Evolutionary conservation across 2,113 vertebrate genomes (phyloP).

Genomic region (Caracal caracal): DNA sequence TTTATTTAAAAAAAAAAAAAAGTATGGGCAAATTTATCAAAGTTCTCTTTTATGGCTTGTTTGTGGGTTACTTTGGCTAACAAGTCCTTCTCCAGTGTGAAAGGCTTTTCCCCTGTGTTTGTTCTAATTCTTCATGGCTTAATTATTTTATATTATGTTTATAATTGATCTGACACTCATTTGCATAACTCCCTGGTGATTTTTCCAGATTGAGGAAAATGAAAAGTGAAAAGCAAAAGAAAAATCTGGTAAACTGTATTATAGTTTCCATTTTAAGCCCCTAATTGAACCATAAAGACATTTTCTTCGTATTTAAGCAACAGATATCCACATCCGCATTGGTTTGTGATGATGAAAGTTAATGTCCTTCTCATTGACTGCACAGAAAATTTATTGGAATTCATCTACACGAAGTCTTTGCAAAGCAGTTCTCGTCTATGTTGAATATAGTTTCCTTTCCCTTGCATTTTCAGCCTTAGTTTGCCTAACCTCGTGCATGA

Average conservation of each 20-base stretch:
- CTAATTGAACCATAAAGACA: background rate
- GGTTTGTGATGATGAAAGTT: background rate
- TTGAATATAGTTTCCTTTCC: background rate
- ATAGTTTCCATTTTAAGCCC: background rate
- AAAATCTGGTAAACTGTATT: background rate
- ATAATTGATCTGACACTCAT: background rate
- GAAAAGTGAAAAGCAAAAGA: background rate
- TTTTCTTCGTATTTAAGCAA: background rate
- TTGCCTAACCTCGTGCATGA: accelerated
- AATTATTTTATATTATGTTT: background rate
- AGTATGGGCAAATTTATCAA: background rate
- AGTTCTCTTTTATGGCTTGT: background rate
- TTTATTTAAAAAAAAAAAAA: background rate
- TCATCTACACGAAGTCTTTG: background rate
- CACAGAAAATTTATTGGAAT: background rate
- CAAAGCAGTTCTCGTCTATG: background rate
- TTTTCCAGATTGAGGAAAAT: background rate
- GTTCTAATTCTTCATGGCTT: background rate
- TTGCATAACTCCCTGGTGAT: background rate
- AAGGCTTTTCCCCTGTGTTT: background rate
- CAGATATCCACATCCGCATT: background rate
- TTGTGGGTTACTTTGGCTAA: background rate
- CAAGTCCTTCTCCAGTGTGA: background rate
- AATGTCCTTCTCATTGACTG: background rate
- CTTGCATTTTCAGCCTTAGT: background rate